These are phyloP conservation scores for Apocheima hispidaria DNA, from an alignment of 2,888 invertebrate genomes.

Conservation along the genomic window DNA sequence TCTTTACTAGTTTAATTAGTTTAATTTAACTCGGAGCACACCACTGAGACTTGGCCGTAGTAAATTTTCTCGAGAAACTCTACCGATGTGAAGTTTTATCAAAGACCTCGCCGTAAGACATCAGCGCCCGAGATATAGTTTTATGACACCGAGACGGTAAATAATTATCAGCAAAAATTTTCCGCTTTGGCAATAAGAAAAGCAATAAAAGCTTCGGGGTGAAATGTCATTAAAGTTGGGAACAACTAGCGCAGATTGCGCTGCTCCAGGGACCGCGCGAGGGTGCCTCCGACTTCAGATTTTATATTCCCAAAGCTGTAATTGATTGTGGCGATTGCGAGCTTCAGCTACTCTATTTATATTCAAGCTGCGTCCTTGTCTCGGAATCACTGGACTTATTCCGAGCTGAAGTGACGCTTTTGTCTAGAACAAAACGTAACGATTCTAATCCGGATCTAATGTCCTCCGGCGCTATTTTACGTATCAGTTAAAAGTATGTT, in stretches of 20 bases:
- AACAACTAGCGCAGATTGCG: constrained; percentile 14
- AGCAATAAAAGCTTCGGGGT: constrained; percentile 37
- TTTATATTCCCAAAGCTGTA: constrained; percentile 39
- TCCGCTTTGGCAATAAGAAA: constrained; percentile 26
- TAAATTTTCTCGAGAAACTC: constrained; percentile 29
- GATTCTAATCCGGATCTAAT: constrained; percentile 31
- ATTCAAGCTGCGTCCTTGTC: constrained; percentile 4
- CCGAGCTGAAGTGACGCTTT: constrained; percentile 26
- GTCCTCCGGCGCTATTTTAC: constrained; percentile 30
- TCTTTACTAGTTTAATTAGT: constrained; percentile 37
- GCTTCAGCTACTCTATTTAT: constrained; percentile 14
- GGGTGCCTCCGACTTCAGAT: constrained; percentile 30
- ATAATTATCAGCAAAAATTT: constrained; percentile 39
- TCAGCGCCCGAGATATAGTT: constrained; percentile 29
- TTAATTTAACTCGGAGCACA: constrained; percentile 29
- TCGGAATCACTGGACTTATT: constrained; percentile 9
- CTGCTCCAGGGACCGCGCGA: neutral
- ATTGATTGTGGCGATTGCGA: constrained; percentile 25
- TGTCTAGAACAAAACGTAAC: constrained; percentile 26
- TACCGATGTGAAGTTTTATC: constrained; percentile 29
- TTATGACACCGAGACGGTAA: constrained; percentile 27
- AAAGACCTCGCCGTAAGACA: constrained; percentile 34
- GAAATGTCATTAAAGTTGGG: constrained; percentile 29
- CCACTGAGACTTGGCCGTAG: constrained; percentile 20
- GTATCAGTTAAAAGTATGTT: constrained; percentile 37